Base-by-base conservation (phyloP, 1,140 invertebrate genomes). In the Cydia fagiglandana region DNA sequence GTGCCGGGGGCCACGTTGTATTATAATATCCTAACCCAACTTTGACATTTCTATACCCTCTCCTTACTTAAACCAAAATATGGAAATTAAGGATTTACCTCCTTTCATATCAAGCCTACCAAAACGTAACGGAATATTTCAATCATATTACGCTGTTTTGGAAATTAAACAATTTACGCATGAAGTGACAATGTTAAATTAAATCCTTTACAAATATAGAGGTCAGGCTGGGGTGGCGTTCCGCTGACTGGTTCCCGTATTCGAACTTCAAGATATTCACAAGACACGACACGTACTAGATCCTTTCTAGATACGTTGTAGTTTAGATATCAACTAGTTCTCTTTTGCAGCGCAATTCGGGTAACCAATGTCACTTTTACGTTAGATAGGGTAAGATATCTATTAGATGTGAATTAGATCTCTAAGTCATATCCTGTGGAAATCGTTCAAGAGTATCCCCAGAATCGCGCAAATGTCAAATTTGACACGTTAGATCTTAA, bases 131-230 rank as follows among this genome's bases (percentile, higher is more conserved):
- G 7, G 56, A 24, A 61, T 61, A 61, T 24, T 61, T 61, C 17
- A 61, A 61, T 61, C 9, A 24, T 6, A 24, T 61, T 61, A 61
- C 56, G 5, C 17, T 61, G 2, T 61, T 61, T 24, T 20, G 56
- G 17, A 61, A 61, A 61, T 61, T 24, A 24, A 24, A 20, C 20
- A 61, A 61, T 61, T 61, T 24, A 61, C 56, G 56, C 56, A 61
- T 61, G 20, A 24, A 56, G 17, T 61, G 20, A 24, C 56, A 12
- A 24, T 56, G 53, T 56, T 56, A 10, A 24, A 61, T 61, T 20
- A 61, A 61, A 61, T 20, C 20, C 56, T 61, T 38, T 68, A 68
- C 64, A 68, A 38, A 68, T 68, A 38, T 34, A 68, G 30, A 68
- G 30, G 28, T 68, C 13, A 68, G 15, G 30, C 5, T 68, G n/a